Conservation (phyloP, 2,888 invertebrate genomes). For the Arrhopalites spinosus region DNA sequence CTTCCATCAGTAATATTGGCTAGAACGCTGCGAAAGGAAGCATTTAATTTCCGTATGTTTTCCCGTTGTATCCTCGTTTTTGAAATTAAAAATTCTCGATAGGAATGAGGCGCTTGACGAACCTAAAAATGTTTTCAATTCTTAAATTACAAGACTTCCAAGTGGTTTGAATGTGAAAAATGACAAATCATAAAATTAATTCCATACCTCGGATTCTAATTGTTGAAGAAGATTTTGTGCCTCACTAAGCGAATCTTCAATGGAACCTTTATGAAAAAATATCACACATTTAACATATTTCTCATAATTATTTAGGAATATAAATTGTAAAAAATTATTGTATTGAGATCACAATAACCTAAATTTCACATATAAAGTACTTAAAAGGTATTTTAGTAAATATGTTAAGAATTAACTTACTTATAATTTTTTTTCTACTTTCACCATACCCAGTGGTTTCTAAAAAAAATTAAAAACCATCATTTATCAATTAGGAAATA, state of each 20-base stretch:
- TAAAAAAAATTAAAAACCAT: slow-evolving; percentile 32
- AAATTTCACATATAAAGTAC: no score
- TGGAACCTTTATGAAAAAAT: no score
- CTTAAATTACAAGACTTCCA: not conserved
- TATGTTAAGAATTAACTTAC: no score
- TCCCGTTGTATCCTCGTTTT: slow-evolving; percentile 53
- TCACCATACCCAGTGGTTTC: slow-evolving; percentile 55
- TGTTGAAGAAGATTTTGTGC: slow-evolving; percentile 57
- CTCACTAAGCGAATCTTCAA: slow-evolving; percentile 57
- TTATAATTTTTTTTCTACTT: slow-evolving; percentile 56
- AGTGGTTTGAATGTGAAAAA: slow-evolving; percentile 39
- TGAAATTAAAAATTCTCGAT: slow-evolving; percentile 54
- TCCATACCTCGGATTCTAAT: slow-evolving; percentile 60
- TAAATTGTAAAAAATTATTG: no score
- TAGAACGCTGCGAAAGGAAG: slow-evolving; percentile 49
- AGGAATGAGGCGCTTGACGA: slow-evolving; percentile 52
- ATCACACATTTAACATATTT: no score
- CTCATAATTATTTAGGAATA: no score
- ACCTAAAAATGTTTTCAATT: slow-evolving; percentile 22
- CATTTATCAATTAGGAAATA: not conserved
- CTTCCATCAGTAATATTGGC: slow-evolving; percentile 51
- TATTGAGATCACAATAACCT: no score
- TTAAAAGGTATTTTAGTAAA: no score
- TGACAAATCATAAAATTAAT: slow-evolving; percentile 56
- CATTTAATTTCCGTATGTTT: slow-evolving; percentile 46